These are phyloP conservation scores for Cynodonichthys magdalenae DNA, from an alignment of 2,797 vertebrate species.

Conservation along the genomic window DNA sequence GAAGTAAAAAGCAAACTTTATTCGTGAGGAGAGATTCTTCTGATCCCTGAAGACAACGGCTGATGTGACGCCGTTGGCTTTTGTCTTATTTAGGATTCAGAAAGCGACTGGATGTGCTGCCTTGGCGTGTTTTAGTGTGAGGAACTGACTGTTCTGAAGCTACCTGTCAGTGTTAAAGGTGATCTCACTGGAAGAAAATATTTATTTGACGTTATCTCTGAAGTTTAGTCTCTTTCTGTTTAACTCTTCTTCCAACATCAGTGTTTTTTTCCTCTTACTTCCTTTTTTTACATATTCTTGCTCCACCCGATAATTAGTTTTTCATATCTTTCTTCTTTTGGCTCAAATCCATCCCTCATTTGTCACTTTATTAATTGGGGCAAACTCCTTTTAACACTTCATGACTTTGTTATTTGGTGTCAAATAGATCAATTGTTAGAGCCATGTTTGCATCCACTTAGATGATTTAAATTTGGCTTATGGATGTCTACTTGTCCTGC, in stretches of 20 bases:
- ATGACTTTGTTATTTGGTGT: constrained; percentile 47
- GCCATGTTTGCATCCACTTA: constrained; percentile 24
- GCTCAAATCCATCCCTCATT: constrained; percentile 9
- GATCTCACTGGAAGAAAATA: constrained; percentile 42
- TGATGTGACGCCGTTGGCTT: constrained; percentile 23
- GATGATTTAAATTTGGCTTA: constrained; percentile 18
- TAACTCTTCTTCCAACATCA: background rate
- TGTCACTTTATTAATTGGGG: constrained; percentile 46
- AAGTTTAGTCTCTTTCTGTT: constrained; percentile 19
- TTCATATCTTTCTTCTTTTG: background rate
- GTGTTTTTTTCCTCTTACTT: background rate
- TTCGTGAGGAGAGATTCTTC: constrained; percentile 25
- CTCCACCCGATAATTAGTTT: background rate
- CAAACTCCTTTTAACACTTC: constrained; percentile 49
- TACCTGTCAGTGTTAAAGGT: constrained; percentile 52
- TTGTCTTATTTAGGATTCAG: constrained; percentile 24
- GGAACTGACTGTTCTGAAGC: constrained; percentile 36
- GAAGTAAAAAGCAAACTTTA: constrained; percentile 16
- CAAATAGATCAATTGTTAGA: constrained; percentile 49
- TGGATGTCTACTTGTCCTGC: constrained; percentile 13
- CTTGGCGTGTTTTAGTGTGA: constrained; percentile 12
- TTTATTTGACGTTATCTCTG: constrained; percentile 53
- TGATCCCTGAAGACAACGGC: constrained; percentile 24
- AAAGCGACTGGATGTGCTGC: constrained; percentile 1
- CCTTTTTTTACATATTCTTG: background rate